Percentiles rank a stretch among this genome's conserved stretches.
phyloP scores from a whole-genome alignment of 2,113 vertebrate genomes.

The Pseudorectes ferrugineus region DNA sequence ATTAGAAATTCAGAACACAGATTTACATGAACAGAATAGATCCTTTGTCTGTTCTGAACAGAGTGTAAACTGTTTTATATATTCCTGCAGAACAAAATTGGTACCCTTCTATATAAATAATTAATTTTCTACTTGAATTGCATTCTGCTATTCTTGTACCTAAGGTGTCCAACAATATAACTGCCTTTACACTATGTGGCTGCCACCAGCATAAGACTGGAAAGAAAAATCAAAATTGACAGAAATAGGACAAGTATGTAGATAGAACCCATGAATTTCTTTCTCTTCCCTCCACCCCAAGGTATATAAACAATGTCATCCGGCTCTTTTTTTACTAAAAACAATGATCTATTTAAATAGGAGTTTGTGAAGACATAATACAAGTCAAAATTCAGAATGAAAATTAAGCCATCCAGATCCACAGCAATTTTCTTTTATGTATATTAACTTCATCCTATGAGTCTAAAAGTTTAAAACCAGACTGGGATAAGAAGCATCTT shows the following conservation, averaged over 20 bases:
- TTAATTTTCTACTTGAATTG: conserved; percentile 16
- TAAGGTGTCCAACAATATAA: conserved; percentile 31
- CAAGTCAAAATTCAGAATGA: not conserved
- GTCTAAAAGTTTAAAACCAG: not conserved
- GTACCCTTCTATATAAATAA: conserved; percentile 10
- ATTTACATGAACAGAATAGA: not conserved
- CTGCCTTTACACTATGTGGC: conserved; percentile 31
- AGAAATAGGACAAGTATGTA: conserved; percentile 66
- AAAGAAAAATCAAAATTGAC: conserved; percentile 69
- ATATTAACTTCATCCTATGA: not conserved
- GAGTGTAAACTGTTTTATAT: not conserved
- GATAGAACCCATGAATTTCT: conserved; percentile 28
- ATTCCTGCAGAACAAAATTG: not conserved
- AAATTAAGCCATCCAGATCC: not conserved
- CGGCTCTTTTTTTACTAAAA: not conserved
- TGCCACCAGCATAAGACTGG: conserved; percentile 50
- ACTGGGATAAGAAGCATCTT: not conserved
- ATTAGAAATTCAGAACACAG: conserved; percentile 7
- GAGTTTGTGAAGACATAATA: not conserved
- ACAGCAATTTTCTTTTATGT: not conserved
- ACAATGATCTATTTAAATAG: not conserved
- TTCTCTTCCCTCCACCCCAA: not conserved
- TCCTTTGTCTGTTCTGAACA: not conserved
- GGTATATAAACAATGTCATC: conserved; percentile 1
- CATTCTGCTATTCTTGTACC: conserved; percentile 40